A percentile compares a stretch with the other conserved stretches of the same genome.
These are phyloP conservation scores for Thalassophryne amazonica DNA, from an alignment of 2,797 vertebrate genomes.

Conservation along the genomic window DNA sequence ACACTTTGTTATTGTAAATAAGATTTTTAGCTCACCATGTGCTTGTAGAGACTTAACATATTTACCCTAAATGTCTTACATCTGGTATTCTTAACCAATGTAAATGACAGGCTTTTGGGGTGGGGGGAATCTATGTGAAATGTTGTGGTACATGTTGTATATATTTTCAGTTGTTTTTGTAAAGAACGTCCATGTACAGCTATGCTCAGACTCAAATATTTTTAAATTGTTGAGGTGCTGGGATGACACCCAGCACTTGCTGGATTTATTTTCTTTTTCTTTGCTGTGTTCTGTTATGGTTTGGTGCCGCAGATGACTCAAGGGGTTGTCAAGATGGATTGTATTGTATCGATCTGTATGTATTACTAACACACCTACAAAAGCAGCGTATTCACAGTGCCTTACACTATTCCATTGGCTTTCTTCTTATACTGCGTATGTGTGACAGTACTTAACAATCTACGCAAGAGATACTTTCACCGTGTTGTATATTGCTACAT, in stretches of 20 bases:
- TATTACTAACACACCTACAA: constrained; percentile 36
- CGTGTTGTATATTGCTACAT: constrained; percentile 28
- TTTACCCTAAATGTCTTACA: constrained; percentile 78
- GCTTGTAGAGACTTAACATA: constrained; percentile 87
- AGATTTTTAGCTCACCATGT: constrained; percentile 86
- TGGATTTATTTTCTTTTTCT: constrained; percentile 35
- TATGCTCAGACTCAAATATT: constrained; percentile 55
- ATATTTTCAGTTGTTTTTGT: constrained; percentile 25
- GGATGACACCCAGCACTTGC: constrained; percentile 29
- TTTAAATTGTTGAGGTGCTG: constrained; percentile 13
- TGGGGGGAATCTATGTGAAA: constrained; percentile 78
- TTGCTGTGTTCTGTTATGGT: constrained; percentile 21
- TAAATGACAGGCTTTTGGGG: constrained; percentile 80
- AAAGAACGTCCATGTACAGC: constrained; percentile 25
- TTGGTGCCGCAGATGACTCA: constrained; percentile 53
- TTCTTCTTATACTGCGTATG: constrained; percentile 4
- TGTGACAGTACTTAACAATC: constrained; percentile 9
- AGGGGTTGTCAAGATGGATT: constrained; percentile 12
- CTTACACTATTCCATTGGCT: constrained; percentile 47
- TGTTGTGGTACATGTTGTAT: constrained; percentile 49
- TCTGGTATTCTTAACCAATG: constrained; percentile 77
- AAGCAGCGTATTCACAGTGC: constrained; percentile 58
- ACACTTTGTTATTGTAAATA: constrained; percentile 46
- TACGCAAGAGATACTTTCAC: constrained; percentile 21
- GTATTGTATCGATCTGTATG: constrained; percentile 12